Evolutionary conservation across 2,888 invertebrate species (phyloP), one percentile per base, ranked within the genome.

Genomic region (Cristatella mucedo): DNA sequence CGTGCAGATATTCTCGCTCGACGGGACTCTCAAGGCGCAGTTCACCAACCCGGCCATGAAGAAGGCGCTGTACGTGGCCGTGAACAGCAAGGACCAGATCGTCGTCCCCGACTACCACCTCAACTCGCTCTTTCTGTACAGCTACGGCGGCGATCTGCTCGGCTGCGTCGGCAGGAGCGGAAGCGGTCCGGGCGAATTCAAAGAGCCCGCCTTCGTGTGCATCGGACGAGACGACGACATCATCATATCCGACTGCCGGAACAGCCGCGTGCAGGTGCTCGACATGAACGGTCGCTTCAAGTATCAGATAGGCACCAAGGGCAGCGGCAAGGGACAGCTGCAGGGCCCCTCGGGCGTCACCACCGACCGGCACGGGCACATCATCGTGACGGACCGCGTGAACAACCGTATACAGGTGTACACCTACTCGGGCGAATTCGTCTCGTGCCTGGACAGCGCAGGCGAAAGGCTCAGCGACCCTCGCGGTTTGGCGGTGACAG

Each of bases 191-290:
- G 41, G 44, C 15, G 36, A 29, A 30, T 47, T 49, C 42, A 46
- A 47, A 26, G 47, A 49, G 22, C 49, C 49, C 3, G 45, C 49
- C 21, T 49, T 49, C 43, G 45, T 49, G 29, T 46, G 47, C 40
- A 34, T 45, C 7, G 44, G 40, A 4, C 26, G 40, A 19, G 36
- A 46, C 24, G 46, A 49, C 33, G 34, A 30, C 16, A 47, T 49
- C 34, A 46, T 47, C 29, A 44, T 49, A 7, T 46, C 49, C 3
- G 49, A 49, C 43, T 47, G 47, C 29, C 47, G 47, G 29, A 47
- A 44, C 24, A 41, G 46, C 42, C 33, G 40, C 19, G 42, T 49
- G 9, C 44, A 47, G 32, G 41, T 47, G 7, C 47, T 47, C 21
- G 41, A 44, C 36, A 32, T 34, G 7, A 38, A 43, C 4, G 49